These are phyloP conservation scores for Heliconius himera DNA, from an alignment of 1,140 invertebrate species.

Conservation along the genomic window DNA sequence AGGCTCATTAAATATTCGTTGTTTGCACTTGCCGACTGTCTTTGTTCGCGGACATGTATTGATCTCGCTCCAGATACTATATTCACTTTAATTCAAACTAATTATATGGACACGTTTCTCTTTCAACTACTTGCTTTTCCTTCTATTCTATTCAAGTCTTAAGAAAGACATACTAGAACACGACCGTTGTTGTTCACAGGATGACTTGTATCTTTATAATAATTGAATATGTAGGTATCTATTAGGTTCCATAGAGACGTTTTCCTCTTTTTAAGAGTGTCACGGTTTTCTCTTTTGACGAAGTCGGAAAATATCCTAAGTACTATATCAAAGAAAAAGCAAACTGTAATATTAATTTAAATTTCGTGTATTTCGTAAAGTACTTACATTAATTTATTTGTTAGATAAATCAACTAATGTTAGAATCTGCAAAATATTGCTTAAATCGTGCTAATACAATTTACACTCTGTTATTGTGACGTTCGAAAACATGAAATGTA, in stretches of 20 bases:
- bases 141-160: background rate
- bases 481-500: background rate
- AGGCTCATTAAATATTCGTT: constrained; percentile 69
- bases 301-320: background rate
- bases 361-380: background rate
- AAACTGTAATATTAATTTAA: background rate
- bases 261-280: background rate
- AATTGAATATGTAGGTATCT: background rate
- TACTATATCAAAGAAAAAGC: background rate
- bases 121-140: constrained; percentile 1
- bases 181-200: background rate
- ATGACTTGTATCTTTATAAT: background rate
- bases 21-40: constrained; percentile 53
- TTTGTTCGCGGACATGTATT: constrained; percentile 59
- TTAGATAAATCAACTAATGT: background rate
- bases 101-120: constrained; percentile 14
- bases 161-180: background rate
- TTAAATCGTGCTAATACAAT: background rate
- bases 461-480: background rate
- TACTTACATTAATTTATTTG: background rate
- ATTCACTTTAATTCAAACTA: constrained; percentile 15
- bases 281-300: background rate
- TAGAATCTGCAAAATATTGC: background rate
- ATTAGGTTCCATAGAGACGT: background rate
- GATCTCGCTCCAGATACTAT: constrained; percentile 45